These are phyloP conservation scores for Enteromius mattozi DNA, from an alignment of 2,797 vertebrate species.

Conservation along the genomic window DNA sequence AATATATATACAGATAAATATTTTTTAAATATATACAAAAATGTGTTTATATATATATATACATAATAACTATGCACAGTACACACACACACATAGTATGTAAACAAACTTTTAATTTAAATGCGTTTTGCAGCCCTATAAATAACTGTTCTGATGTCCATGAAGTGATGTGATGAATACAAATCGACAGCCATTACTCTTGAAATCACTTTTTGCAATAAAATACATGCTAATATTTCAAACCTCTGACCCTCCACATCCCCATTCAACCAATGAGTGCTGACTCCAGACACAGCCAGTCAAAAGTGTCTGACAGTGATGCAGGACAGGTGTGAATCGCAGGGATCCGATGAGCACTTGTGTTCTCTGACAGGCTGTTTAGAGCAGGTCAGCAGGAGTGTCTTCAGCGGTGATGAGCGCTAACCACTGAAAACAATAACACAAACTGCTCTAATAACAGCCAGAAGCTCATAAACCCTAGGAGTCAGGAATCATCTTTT, in stretches of 20 bases:
- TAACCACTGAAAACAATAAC: slow-evolving; percentile 38
- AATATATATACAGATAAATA: background rate
- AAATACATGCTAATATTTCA: background rate
- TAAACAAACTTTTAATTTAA: background rate
- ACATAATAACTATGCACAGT: background rate
- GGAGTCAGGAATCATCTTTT: slow-evolving; percentile 32
- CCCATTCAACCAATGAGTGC: background rate
- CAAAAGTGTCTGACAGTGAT: slow-evolving; percentile 16
- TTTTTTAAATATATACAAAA: background rate
- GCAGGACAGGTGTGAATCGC: slow-evolving; percentile 31
- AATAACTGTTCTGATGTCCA: background rate
- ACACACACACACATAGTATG: background rate
- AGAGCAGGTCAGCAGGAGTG: slow-evolving; percentile 30
- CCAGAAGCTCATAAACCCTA: slow-evolving; percentile 42
- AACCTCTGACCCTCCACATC: background rate
- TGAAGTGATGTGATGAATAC: background rate
- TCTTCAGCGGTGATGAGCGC: slow-evolving; percentile 29
- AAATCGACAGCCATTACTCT: background rate
- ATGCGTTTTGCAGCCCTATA: background rate
- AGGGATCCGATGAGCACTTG: slow-evolving; percentile 46
- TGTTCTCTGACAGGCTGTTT: slow-evolving; percentile 44
- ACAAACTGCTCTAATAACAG: slow-evolving; percentile 39
- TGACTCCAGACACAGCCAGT: background rate
- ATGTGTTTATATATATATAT: background rate
- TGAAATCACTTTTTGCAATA: background rate